These are phyloP conservation scores for Drosophila rhopaloa DNA, from an alignment of 1,140 invertebrate genomes.

Conservation along the genomic window DNA sequence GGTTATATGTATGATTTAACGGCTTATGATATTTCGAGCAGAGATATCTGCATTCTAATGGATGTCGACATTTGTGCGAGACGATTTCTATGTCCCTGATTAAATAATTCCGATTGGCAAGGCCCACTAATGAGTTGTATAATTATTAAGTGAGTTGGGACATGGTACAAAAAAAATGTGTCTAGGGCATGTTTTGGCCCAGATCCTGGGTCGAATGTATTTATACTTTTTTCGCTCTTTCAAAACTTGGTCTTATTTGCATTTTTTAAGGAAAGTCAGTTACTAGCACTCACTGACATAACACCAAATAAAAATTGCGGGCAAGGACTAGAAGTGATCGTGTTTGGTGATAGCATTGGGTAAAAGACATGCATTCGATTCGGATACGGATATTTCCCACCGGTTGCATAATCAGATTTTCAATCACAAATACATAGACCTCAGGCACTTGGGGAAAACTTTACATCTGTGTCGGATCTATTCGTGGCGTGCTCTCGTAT, in stretches of 20 bases:
- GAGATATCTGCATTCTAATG: conserved; percentile 32
- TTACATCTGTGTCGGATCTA: conserved; percentile 50
- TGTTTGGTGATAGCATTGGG: conserved; percentile 10
- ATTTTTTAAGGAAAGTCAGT: background rate
- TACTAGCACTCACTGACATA: conserved; percentile 13
- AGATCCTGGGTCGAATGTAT: conserved; percentile 13
- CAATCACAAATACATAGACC: conserved; percentile 44
- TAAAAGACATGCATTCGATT: conserved; percentile 14
- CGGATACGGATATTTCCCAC: conserved; percentile 29
- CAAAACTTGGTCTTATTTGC: background rate
- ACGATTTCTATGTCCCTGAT: conserved; percentile 3
- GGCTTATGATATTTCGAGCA: conserved; percentile 39
- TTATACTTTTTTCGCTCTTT: conserved; percentile 5
- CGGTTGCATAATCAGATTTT: conserved; percentile 55
- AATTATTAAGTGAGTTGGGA: conserved; percentile 7
- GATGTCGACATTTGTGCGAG: conserved; percentile 38
- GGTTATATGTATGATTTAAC: conserved; percentile 41
- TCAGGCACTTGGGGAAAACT: conserved; percentile 37
- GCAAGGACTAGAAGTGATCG: background rate
- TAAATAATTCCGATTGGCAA: conserved; percentile 37
- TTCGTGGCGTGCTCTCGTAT: conserved; percentile 44
- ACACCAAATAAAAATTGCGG: conserved; percentile 10
- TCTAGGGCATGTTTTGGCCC: background rate
- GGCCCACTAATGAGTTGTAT: conserved; percentile 20
- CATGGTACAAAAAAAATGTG: background rate